Base-by-base conservation (phyloP, 2,113 vertebrate species). In the Parotia lawesii region DNA sequence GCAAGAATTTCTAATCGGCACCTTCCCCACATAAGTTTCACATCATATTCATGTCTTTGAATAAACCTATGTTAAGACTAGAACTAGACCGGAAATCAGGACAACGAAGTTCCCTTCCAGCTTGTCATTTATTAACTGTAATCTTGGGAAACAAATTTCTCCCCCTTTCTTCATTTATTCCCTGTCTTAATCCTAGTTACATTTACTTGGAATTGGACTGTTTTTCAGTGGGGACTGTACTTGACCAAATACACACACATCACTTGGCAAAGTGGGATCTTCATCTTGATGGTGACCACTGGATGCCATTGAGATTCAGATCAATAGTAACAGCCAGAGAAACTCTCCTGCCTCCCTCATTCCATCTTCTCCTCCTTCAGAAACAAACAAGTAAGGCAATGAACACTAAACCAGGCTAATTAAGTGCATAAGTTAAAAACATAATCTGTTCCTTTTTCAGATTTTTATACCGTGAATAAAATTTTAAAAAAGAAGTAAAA, bases 401-500 rank as follows among this genome's bases (percentile, higher is more conserved):
- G 1, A 42, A 69, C 16, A 1, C 0, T 12, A n/a, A 87, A 64
- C 0, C 1, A 62, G n/a, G 11, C 10, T 50, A 77, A 83, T 54
- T 33, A 54, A 86, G 29, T 22, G 5, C 1, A 3, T 16, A 60
- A 25, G 0, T 38, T 6, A 40, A 40, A 73, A 61, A 13, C 9
- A 6, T 15, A 40, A 28, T 7, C 1, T 2, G 16, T 25, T 82
- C 12, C 3, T 64, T 56, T 2, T 77, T 57, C 22, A 45, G 6
- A 73, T 25, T 79, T 47, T 78, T 53, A 31, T n/a, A 48, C 1
- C 6, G 69, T 2, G 6, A 45, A 60, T 73, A 28, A 1, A 2
- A 56, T 42, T 17, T 24, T 18, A n/a, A 37, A 33, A 6, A 24
- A 37, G 35, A 35, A 24, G 5, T 12, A 58, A 25, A 24, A 47